These are phyloP conservation scores for Ormyrus thymus DNA, from an alignment of 2,888 invertebrate genomes.

Conservation along the genomic window DNA sequence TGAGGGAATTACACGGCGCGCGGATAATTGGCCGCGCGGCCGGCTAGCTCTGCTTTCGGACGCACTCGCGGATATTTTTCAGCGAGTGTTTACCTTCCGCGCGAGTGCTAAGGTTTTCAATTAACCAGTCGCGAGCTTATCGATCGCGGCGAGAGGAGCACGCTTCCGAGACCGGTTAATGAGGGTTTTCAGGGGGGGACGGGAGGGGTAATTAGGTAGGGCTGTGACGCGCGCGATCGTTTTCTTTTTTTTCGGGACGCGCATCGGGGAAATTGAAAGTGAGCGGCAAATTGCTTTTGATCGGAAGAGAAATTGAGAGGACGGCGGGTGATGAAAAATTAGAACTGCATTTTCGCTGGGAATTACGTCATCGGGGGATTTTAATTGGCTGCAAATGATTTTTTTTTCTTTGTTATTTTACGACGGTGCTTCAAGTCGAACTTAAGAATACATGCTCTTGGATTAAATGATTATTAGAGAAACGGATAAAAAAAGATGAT, in stretches of 20 bases:
- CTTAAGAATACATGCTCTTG: too few species aligned
- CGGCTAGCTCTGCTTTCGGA: too few species aligned
- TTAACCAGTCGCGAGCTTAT: slow-evolving; percentile 34
- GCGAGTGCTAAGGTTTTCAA: slow-evolving; percentile 38
- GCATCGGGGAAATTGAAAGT: slow-evolving; percentile 10
- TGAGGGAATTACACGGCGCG: slow-evolving; percentile 6
- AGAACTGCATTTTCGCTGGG: too few species aligned
- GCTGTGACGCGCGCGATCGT: not conserved
- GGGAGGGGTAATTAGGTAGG: slow-evolving; percentile 16
- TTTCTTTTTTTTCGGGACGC: not conserved
- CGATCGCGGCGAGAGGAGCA: slow-evolving; percentile 1
- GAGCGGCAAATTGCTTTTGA: slow-evolving; percentile 17
- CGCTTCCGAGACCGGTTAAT: slow-evolving; percentile 32
- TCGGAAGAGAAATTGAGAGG: not conserved
- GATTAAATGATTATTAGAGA: too few species aligned
- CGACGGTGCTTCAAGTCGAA: too few species aligned
- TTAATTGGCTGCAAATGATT: too few species aligned
- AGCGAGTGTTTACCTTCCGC: slow-evolving; percentile 41
- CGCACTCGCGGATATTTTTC: slow-evolving; percentile 14
- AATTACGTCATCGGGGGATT: too few species aligned
- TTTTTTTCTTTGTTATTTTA: too few species aligned
- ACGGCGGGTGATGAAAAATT: too few species aligned
- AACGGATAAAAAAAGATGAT: too few species aligned
- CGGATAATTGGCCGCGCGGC: slow-evolving; percentile 17
- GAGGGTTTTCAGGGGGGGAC: not conserved